Conservation (phyloP, 1,140 invertebrate genomes). For the Drosophila tsacasi region DNA sequence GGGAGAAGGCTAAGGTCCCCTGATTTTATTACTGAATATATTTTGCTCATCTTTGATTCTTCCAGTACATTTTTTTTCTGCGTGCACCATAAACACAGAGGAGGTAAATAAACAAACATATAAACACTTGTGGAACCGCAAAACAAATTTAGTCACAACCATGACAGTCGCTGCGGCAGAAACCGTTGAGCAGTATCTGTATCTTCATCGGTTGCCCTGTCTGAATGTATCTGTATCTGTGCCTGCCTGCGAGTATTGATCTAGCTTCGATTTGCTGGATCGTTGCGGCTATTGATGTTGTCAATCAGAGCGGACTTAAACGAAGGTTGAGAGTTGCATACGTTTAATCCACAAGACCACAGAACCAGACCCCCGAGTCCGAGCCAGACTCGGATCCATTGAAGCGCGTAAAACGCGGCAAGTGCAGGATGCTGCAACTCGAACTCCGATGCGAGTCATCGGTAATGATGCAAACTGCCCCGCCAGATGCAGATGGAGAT, state of each 20-base stretch:
- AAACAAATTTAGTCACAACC: constrained; percentile 52
- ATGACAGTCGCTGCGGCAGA: constrained; percentile 30
- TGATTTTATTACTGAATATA: neutral
- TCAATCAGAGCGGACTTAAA: constrained; percentile 80
- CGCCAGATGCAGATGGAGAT: constrained; percentile 42
- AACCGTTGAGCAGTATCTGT: constrained; percentile 36
- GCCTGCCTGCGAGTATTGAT: constrained; percentile 28
- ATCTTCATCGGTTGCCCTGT: constrained; percentile 15
- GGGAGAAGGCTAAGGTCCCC: neutral
- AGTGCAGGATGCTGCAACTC: constrained; percentile 60
- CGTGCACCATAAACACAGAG: neutral
- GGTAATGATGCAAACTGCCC: constrained; percentile 44
- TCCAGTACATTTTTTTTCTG: neutral
- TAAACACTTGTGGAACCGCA: constrained; percentile 42
- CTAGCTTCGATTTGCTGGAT: constrained; percentile 47
- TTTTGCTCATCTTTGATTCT: neutral
- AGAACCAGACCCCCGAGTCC: constrained; percentile 10
- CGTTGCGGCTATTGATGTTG: constrained; percentile 71
- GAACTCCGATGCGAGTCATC: constrained; percentile 27
- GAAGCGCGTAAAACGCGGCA: constrained; percentile 74
- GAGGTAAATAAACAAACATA: constrained; percentile 7
- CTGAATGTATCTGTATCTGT: constrained; percentile 18
- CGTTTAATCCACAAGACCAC: constrained; percentile 64
- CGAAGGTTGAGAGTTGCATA: constrained; percentile 82
- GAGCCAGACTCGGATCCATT: constrained; percentile 47